Evolutionary conservation across 2,888 invertebrate genomes (phyloP), one percentile per base, ranked within the genome.

Genomic region (Gibbula magus): DNA sequence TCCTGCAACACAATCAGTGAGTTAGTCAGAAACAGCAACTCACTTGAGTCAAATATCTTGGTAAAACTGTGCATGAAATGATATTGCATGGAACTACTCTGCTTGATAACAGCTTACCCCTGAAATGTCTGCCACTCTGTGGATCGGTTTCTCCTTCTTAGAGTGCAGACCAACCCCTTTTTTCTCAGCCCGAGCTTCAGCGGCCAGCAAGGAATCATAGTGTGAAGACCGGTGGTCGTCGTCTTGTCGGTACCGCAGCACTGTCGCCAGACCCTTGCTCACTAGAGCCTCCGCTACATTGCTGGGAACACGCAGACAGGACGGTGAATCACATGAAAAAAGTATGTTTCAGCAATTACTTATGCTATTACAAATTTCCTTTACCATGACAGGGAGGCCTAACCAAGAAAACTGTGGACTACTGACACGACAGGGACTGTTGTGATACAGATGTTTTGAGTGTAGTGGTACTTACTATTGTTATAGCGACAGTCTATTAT

Each of bases 271-370:
- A 8, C 99, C 99, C 93, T 98, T 98, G 81, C 95, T 94, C 0
- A 99, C 97, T 92, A 99, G 94, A 0, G 97, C 97, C 93, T 99
- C 98, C 8, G 98, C 99, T 70, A 99, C 95, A 92, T 99, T 99
- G 81, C 96, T 97, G 91, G 61, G 92, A 25, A 77, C 10, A 77
- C 4, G 35, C 45, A 45, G 13, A 13, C 13, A 45, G 45, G 35
- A n/a, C n/a, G n/a, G n/a, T n/a, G n/a, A n/a, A n/a, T n/a, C n/a
- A n/a, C n/a, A n/a, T n/a, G n/a, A n/a, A n/a, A n/a, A n/a, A n/a
- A n/a, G n/a, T n/a, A n/a, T n/a, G n/a, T n/a, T 8, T 45, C 45
- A 5, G 13, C 3, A 45, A 45, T n/a, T n/a, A n/a, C n/a, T n/a
- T n/a, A n/a, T n/a, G n/a, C n/a, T n/a, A n/a, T n/a, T n/a, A n/a